These are phyloP conservation scores for Rhagoletis pomonella DNA, from an alignment of 1,140 invertebrate genomes.

Conservation along the genomic window DNA sequence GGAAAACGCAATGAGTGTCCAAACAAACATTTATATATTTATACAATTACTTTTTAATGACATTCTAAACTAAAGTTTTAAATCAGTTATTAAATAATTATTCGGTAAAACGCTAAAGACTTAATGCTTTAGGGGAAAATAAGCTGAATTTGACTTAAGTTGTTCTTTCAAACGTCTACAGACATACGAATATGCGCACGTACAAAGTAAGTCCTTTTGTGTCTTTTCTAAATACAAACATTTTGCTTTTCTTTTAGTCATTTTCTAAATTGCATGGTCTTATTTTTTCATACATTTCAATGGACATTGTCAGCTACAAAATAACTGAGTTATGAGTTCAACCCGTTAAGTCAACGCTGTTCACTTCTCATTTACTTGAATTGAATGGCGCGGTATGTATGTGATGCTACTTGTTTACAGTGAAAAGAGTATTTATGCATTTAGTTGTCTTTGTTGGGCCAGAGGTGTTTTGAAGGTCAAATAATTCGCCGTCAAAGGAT, in stretches of 20 bases:
- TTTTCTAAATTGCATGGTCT: neutral
- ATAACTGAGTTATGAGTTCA: constrained; percentile 6
- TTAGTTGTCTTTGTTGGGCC: neutral
- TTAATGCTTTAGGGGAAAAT: too few relatives aligned
- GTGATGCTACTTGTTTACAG: neutral
- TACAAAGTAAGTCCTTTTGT: neutral
- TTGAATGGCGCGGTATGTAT: neutral
- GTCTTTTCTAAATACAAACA: neutral
- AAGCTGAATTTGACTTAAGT: too few relatives aligned
- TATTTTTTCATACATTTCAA: neutral
- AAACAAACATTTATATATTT: too few relatives aligned
- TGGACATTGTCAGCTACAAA: neutral
- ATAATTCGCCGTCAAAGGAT: neutral
- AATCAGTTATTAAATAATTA: too few relatives aligned
- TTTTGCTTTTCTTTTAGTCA: neutral
- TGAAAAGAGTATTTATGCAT: neutral
- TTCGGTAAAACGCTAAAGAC: too few relatives aligned
- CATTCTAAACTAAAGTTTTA: too few relatives aligned
- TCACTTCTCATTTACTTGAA: neutral
- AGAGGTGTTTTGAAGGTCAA: neutral
- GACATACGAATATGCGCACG: neutral
- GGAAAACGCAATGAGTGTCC: too few relatives aligned
- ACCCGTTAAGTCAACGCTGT: neutral
- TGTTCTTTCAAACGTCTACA: too few relatives aligned
- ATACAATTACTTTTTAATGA: too few relatives aligned